Base-by-base conservation (phyloP, 2,888 invertebrate species). In the Drymonia ruficornis region DNA sequence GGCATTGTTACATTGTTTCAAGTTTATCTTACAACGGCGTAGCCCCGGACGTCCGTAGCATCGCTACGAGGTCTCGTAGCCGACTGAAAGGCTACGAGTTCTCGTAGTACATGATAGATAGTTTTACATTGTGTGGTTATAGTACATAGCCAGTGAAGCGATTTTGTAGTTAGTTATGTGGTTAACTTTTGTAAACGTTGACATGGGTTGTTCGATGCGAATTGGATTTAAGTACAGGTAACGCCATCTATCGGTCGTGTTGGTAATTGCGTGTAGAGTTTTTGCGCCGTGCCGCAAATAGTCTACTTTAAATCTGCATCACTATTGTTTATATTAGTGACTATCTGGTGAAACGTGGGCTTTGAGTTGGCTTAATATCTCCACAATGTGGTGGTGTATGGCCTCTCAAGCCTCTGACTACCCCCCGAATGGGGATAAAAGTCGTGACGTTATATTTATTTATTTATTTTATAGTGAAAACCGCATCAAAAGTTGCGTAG, bases 41-140 rank as follows among this genome's bases (percentile, higher is more conserved):
- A 76, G 76, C 55, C 46, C 50, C 72, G 67, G 56, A 54, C 65
- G 70, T 47, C 56, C 76, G 83, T 78, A 70, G 56, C 65, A 58
- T 55, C 80, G 78, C 83, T 83, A 83, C 83, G 84, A 68, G 42
- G 52, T 72, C 65, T 74, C 81, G 83, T 81, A 84, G 83, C 81
- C 47, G 64, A 83, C 83, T 83, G 83, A 57, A 60, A 49, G 15
- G 61, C 64, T 64, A 64, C 64, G 56, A 46, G 53, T 50, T 49
- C 8, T 47, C 38, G n/a, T 53, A 31, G 47, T 52, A 51, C 42
- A 11, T 56, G 48, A 50, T 43, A 54, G 55, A 44, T 46, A 40
- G 44, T 53, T 55, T 5, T 55, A 49, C 50, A 55, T 46, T 56
- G 31, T 40, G 52, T n/a, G 52, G 40, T 55, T 50, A 8, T 44